A percentile compares a stretch with the other conserved stretches of the same genome.
phyloP scores from a whole-genome alignment of 2,113 vertebrate genomes.

The Desmodus rotundus region DNA sequence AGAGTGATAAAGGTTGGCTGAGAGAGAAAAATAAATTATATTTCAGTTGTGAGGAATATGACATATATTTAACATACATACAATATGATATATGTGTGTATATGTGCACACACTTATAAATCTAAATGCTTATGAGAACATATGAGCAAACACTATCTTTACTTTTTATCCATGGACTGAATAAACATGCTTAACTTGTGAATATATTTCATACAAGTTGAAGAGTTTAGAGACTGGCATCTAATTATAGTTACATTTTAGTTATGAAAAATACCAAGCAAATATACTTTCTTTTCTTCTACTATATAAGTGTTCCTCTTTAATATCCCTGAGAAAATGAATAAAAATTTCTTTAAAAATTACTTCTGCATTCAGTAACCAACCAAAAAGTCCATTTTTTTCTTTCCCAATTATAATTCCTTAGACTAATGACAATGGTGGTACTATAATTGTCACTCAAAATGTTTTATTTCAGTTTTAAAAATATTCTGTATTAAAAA shows the following conservation, averaged over 20 bases:
- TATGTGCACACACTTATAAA: neutral
- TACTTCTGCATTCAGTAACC: slow-evolving; percentile 68
- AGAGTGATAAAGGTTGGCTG: neutral
- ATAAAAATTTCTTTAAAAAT: slow-evolving; percentile 64
- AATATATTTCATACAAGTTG: neutral
- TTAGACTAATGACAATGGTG: neutral
- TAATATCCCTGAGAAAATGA: slow-evolving; percentile 46
- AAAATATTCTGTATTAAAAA: neutral
- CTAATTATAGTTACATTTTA: slow-evolving; percentile 4
- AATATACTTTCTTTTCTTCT: neutral
- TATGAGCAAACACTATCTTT: neutral
- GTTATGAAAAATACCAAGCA: neutral
- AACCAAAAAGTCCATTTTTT: slow-evolving; percentile 49
- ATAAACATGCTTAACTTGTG: neutral
- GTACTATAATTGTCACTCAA: neutral
- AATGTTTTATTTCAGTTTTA: neutral
- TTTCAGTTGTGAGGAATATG: neutral
- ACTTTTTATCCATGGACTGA: neutral
- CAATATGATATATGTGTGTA: neutral
- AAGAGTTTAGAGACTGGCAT: neutral
- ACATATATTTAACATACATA: neutral
- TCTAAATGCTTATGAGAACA: neutral
- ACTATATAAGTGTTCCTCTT: slow-evolving; percentile 29
- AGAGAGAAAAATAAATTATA: neutral
- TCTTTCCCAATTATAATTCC: neutral